Evolutionary conservation across 2,797 vertebrate species (phyloP).

Genomic region (Sebastolobus alascanus): DNA sequence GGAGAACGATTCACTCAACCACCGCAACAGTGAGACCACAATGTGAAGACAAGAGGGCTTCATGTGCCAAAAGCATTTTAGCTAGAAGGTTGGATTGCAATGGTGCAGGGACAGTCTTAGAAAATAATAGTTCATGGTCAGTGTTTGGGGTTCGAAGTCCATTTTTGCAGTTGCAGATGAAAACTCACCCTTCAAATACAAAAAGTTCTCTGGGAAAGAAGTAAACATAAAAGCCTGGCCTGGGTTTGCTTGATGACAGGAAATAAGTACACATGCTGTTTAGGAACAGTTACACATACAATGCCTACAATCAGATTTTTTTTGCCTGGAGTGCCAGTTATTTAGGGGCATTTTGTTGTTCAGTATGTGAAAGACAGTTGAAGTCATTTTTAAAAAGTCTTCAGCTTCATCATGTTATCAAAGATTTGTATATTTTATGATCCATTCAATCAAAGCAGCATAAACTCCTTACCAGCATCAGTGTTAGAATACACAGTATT

Average conservation of each 20-base stretch:
- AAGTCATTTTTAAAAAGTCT: neutral
- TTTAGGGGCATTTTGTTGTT: neutral
- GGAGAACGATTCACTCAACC: slow-evolving; percentile 85
- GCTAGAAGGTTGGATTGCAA: neutral
- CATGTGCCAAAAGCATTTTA: slow-evolving; percentile 25
- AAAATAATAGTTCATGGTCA: slow-evolving; percentile 21
- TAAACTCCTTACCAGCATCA: slow-evolving; percentile 7
- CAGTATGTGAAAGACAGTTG: neutral
- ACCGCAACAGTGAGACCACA: slow-evolving; percentile 87
- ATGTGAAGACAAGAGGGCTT: slow-evolving; percentile 81
- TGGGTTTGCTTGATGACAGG: slow-evolving; percentile 10
- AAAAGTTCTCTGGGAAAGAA: slow-evolving; percentile 23
- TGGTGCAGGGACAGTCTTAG: neutral
- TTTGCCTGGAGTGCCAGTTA: slow-evolving; percentile 16
- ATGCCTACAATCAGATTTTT: neutral
- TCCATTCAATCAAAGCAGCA: neutral
- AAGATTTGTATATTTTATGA: slow-evolving; percentile 8
- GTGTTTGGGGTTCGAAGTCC: neutral
- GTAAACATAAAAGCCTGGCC: neutral
- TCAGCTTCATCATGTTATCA: slow-evolving; percentile 6
- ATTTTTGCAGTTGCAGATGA: neutral
- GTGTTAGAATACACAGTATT: slow-evolving; percentile 17
- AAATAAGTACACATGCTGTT: slow-evolving; percentile 17
- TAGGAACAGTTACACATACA: slow-evolving; percentile 21
- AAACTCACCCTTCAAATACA: slow-evolving; percentile 13